Base-by-base conservation (phyloP, 2,888 invertebrate species). In the Hyalella azteca region DNA sequence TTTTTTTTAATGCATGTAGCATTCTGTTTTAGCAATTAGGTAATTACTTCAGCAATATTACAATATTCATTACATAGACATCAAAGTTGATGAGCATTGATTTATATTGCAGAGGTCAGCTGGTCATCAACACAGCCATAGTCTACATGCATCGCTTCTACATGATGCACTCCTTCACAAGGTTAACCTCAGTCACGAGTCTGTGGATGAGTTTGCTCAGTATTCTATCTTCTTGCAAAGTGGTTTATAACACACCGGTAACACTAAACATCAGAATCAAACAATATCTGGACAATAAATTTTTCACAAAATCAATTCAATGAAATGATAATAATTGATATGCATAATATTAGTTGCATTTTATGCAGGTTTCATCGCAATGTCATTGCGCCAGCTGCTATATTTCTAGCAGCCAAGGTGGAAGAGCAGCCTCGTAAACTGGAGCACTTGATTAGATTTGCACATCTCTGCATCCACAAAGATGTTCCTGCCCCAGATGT, bases 131-230 rank as follows among this genome's bases (percentile, higher is more conserved):
- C 90, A 98, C 98, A 83, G 98, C 98, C 45, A 98, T 98, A 87
- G 98, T 98, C 80, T 98, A 98, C 87, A 97, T 98, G 97, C 98
- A 99, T 89, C 92, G 98, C 80, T 99, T 98, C 90, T 99, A 97
- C 90, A 96, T 98, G 90, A 97, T 96, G 90, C 98, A 98, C 88
- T 96, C 98, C 22, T 96, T 99, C 90, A 93, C 95, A 78, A 94
- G 94, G 75, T 66, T 9, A 54, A n/a, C n/a, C n/a, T n/a, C n/a
- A n/a, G n/a, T n/a, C n/a, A n/a, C n/a, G n/a, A n/a, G n/a, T n/a
- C n/a, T n/a, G n/a, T n/a, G n/a, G n/a, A n/a, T n/a, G n/a, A n/a
- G n/a, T n/a, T n/a, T n/a, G n/a, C n/a, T n/a, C n/a, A n/a, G n/a
- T n/a, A n/a, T n/a, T n/a, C n/a, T n/a, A n/a, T n/a, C n/a, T n/a